phyloP scores from a whole-genome alignment of 2,797 vertebrate species.

The Enteromius viviparus region DNA sequence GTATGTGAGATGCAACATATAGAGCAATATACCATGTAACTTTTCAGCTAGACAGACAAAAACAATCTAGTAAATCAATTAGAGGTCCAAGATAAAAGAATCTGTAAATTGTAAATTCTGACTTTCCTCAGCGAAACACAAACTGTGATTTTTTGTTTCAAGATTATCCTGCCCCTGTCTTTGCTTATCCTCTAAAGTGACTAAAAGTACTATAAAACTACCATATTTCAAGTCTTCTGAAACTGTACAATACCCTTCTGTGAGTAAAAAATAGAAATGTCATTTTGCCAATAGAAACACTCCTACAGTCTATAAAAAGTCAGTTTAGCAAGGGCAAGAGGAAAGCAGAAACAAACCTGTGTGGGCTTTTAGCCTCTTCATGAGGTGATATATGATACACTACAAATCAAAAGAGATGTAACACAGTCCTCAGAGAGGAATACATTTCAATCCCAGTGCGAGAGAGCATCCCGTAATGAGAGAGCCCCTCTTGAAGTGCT shows the following conservation, averaged over 20 bases:
- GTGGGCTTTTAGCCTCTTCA: conserved; percentile 24
- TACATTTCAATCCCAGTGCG: conserved; percentile 22
- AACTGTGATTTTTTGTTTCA: background rate
- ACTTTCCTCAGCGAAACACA: background rate
- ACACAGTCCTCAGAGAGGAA: conserved; percentile 28
- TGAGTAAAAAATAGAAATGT: background rate
- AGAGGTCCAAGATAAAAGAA: background rate
- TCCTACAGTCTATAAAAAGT: conserved; percentile 20
- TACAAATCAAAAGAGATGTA: conserved; percentile 37
- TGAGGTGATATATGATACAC: conserved; percentile 15
- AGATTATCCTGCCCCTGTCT: background rate
- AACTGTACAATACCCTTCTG: background rate
- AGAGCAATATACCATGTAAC: conserved; percentile 31
- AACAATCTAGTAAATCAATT: conserved; percentile 36
- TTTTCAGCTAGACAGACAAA: conserved; percentile 14
- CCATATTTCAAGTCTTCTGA: background rate
- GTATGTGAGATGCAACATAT: conserved; percentile 3
- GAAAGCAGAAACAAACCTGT: conserved; percentile 13
- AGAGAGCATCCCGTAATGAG: conserved; percentile 32
- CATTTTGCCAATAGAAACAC: background rate
- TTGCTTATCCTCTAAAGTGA: background rate
- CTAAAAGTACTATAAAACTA: background rate
- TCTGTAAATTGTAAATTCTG: background rate
- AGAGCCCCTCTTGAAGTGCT: conserved; percentile 45
- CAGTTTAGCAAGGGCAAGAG: conserved; percentile 12